These are phyloP conservation scores for Pristionchus japonicus DNA, from an alignment of 2,888 invertebrate species.

Conservation along the genomic window DNA sequence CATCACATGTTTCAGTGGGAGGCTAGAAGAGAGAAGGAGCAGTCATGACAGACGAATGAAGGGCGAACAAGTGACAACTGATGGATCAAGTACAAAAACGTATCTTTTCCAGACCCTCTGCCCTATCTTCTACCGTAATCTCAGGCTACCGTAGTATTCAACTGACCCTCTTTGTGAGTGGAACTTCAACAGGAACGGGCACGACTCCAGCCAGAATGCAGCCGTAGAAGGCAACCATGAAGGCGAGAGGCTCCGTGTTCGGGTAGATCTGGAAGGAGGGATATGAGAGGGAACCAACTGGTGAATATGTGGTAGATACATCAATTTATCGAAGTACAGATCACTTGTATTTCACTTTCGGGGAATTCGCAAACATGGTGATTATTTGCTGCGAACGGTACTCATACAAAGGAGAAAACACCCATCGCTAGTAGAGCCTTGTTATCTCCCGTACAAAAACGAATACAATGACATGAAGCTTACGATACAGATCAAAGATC, in stretches of 20 bases:
- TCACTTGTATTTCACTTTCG: too few relatives aligned
- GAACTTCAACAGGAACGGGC: slow-evolving; percentile 98
- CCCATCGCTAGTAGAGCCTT: neutral
- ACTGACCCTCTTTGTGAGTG: slow-evolving; percentile 86
- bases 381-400: neutral
- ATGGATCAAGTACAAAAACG: neutral
- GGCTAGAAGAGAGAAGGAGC: too few relatives aligned
- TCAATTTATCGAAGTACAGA: neutral
- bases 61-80: slow-evolving; percentile 25
- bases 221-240: slow-evolving; percentile 97
- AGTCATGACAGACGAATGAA: neutral
- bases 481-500: too few relatives aligned
- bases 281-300: too few relatives aligned
- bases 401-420: neutral
- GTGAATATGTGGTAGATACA: neutral
- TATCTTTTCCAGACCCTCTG: neutral
- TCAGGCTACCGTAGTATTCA: slow-evolving; percentile 58
- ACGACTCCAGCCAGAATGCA: slow-evolving; percentile 97
- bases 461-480: too few relatives aligned
- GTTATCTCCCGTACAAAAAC: too few relatives aligned
- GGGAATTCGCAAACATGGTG: too few relatives aligned
- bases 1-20: slow-evolving; percentile 31
- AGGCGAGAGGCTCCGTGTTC: slow-evolving; percentile 98
- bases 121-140: neutral
- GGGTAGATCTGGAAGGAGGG: slow-evolving; percentile 82